These are phyloP conservation scores for Onchidella celtica DNA, from an alignment of 2,888 invertebrate species.

Conservation along the genomic window DNA sequence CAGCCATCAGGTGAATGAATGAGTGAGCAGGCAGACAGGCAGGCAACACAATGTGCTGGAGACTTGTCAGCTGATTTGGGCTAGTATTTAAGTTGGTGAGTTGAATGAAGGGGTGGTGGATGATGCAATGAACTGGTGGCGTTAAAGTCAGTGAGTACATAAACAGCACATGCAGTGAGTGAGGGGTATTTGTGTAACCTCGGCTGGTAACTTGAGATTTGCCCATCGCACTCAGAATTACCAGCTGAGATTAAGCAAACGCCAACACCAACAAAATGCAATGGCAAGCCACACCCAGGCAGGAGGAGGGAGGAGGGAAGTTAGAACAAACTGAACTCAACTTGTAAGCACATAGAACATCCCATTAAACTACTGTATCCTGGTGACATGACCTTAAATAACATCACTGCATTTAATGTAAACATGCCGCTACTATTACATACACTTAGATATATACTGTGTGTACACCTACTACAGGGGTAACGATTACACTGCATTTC, in stretches of 20 bases:
- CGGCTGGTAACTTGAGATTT: constrained; percentile 92
- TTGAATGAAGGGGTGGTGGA: not conserved
- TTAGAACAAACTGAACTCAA: too few relatives aligned
- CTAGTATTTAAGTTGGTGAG: not conserved
- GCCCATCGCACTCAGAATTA: constrained; percentile 92
- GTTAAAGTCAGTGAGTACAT: not conserved
- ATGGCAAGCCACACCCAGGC: constrained; percentile 33
- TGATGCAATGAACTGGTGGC: not conserved
- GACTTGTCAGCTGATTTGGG: not conserved
- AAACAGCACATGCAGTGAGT: constrained; percentile 38
- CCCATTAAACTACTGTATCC: too few relatives aligned
- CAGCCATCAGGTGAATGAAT: not conserved
- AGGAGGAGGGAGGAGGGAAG: constrained; percentile 4
- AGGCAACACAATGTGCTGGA: not conserved
- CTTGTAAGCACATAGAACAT: too few relatives aligned
- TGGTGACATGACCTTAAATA: too few relatives aligned
- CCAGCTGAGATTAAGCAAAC: constrained; percentile 96
- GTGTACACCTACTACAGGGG: too few relatives aligned
- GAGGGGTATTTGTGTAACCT: constrained; percentile 84
- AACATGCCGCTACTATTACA: too few relatives aligned
- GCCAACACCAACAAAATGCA: constrained; percentile 55
- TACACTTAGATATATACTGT: too few relatives aligned
- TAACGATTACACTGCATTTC: too few relatives aligned
- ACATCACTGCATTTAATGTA: too few relatives aligned
- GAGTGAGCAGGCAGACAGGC: not conserved